Evolutionary conservation across 2,888 invertebrate species (phyloP).

Genomic region (Atrina japonica): DNA sequence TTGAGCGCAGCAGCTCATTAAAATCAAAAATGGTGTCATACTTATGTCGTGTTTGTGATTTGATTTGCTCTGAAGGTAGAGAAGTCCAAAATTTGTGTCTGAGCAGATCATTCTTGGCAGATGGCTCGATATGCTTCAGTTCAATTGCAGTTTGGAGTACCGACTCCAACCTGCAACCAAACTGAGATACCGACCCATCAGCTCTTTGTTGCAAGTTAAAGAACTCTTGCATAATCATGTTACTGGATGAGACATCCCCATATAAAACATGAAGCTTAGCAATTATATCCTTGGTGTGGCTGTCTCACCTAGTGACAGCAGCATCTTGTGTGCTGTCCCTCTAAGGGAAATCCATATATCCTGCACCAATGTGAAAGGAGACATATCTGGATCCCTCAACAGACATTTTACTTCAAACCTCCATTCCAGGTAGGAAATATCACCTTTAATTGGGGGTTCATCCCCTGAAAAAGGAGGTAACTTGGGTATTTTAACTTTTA

Average conservation of each 20-base stretch:
- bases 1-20: constrained; percentile 25
- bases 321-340: constrained; percentile 36
- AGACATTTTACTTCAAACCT: constrained; percentile 30
- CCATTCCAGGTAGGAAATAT: constrained; percentile 36
- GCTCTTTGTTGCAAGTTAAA: constrained; percentile 30
- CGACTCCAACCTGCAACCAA: constrained; percentile 39
- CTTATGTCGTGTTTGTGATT: constrained; percentile 34
- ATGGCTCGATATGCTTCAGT: constrained; percentile 21
- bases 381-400: constrained; percentile 13
- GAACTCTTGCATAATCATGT: constrained; percentile 38
- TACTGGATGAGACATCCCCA: constrained; percentile 33
- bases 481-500: constrained; percentile 22
- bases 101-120: constrained; percentile 33
- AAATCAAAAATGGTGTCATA: constrained; percentile 38
- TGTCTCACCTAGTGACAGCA: constrained; percentile 34
- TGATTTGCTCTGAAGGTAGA: constrained; percentile 21
- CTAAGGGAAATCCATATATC: constrained; percentile 23
- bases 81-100: constrained; percentile 42
- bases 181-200: constrained; percentile 33
- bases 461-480: constrained; percentile 36
- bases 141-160: constrained; percentile 32
- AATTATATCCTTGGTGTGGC: constrained; percentile 21
- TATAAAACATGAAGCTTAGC: constrained; percentile 28
- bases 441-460: constrained; percentile 37
- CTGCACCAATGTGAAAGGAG: constrained; percentile 8